These are phyloP conservation scores for Lymantria monacha DNA, from an alignment of 2,888 invertebrate genomes.

Conservation along the genomic window DNA sequence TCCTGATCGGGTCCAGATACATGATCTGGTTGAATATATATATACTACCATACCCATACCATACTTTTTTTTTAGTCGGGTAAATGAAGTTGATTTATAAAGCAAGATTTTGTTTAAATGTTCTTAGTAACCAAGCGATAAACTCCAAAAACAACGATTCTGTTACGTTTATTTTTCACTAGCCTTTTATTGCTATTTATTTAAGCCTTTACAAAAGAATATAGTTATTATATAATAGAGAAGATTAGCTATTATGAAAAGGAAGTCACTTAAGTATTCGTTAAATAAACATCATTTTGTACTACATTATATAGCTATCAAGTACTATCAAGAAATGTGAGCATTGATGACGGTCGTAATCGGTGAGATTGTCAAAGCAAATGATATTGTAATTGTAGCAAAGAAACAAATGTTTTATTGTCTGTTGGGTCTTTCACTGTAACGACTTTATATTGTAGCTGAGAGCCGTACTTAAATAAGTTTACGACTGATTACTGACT, in stretches of 20 bases:
- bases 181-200: too few species aligned
- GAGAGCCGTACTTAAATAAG: background rate
- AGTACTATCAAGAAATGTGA: background rate
- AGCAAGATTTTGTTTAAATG: too few species aligned
- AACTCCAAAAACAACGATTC: too few species aligned
- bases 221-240: too few species aligned
- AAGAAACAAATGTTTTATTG: background rate
- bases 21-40: too few species aligned
- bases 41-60: too few species aligned
- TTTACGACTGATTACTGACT: background rate
- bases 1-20: too few species aligned
- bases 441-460: background rate
- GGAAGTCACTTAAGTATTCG: background rate
- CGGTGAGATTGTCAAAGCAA: constrained; percentile 4
- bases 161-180: too few species aligned
- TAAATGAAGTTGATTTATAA: too few species aligned
- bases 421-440: background rate
- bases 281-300: background rate
- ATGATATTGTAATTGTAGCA: constrained; percentile 7
- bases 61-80: too few species aligned
- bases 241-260: background rate
- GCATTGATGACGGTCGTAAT: constrained; percentile 2
- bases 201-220: too few species aligned
- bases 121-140: too few species aligned
- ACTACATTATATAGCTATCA: background rate